Conservation (phyloP, 2,888 invertebrate genomes). For the Drosophila merina region DNA sequence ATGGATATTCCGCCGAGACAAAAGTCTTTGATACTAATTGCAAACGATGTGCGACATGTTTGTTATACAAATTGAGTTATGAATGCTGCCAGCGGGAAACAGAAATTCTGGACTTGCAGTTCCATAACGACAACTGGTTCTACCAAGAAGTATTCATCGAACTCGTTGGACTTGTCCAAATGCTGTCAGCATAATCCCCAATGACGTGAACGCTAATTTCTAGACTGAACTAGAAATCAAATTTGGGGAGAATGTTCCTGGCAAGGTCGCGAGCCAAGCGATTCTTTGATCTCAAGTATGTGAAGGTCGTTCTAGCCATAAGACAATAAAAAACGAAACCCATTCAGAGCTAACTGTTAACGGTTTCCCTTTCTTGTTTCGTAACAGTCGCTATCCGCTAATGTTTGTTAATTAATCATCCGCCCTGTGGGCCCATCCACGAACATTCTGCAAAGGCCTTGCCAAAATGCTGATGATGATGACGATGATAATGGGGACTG, state of each 20-base stretch:
- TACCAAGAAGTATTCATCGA: conserved; percentile 4
- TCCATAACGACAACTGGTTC: conserved; percentile 26
- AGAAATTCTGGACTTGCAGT: conserved; percentile 11
- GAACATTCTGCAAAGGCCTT: conserved; percentile 20
- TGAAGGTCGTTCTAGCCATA: conserved; percentile 34
- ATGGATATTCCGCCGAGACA: conserved; percentile 20
- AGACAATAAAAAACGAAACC: conserved; percentile 1
- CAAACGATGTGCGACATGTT: conserved; percentile 19
- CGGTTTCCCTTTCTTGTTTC: conserved; percentile 62
- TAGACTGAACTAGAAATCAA: conserved; percentile 33
- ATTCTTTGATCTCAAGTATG: conserved; percentile 31
- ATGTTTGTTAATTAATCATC: conserved; percentile 68
- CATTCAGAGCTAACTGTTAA: conserved; percentile 58
- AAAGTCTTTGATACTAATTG: conserved; percentile 27
- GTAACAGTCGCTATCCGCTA: conserved; percentile 56
- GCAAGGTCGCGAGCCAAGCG: conserved; percentile 10
- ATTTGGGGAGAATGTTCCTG: conserved; percentile 13
- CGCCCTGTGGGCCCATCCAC: conserved; percentile 43
- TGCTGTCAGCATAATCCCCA: conserved; percentile 27
- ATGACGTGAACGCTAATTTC: conserved; percentile 32
- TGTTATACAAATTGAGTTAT: conserved; percentile 40
- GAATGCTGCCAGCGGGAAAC: conserved; percentile 17
- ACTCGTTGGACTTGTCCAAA: conserved; percentile 35
- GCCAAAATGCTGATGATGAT: conserved; percentile 20
- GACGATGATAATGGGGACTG: conserved; percentile 29